A percentile compares a stretch with the other conserved stretches of the same genome.
Evolutionary conservation across 2,888 invertebrate genomes (phyloP).

Genomic region (Scaptomyza tumidula): DNA sequence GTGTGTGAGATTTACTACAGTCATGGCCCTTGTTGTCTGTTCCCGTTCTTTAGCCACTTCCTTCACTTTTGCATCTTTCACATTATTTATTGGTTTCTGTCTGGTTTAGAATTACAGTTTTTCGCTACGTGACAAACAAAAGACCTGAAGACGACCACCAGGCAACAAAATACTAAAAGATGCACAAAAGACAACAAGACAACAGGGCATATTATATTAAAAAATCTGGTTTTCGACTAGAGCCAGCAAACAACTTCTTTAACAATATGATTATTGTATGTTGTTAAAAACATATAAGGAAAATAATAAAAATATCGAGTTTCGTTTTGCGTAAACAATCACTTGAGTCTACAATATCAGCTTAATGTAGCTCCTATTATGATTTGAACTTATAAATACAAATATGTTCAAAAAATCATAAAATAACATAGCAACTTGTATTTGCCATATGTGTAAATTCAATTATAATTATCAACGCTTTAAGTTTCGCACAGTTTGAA

Average conservation of each 20-base stretch:
- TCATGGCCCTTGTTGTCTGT: conserved; percentile 19
- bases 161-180: conserved; percentile 9
- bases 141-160: conserved; percentile 51
- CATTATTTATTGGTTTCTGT: conserved; percentile 50
- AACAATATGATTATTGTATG: neutral
- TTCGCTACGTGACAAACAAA: conserved; percentile 71
- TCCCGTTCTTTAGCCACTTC: conserved; percentile 13
- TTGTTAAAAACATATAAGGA: neutral
- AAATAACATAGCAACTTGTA: no score
- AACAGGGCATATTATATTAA: conserved; percentile 27
- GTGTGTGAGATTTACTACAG: conserved; percentile 29
- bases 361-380: no score
- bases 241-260: neutral
- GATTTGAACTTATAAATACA: no score
- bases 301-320: neutral
- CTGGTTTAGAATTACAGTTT: conserved; percentile 76
- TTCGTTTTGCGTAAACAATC: no score
- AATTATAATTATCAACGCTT: neutral
- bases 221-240: conserved; percentile 34
- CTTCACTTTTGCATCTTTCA: conserved; percentile 47
- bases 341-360: no score
- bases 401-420: no score
- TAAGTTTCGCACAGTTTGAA: neutral
- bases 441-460: no score
- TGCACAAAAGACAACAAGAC: conserved; percentile 7